Evolutionary conservation across 2,797 vertebrate genomes (phyloP), one percentile per base, ranked within the genome.

Genomic region (Megalops cyprinoides): DNA sequence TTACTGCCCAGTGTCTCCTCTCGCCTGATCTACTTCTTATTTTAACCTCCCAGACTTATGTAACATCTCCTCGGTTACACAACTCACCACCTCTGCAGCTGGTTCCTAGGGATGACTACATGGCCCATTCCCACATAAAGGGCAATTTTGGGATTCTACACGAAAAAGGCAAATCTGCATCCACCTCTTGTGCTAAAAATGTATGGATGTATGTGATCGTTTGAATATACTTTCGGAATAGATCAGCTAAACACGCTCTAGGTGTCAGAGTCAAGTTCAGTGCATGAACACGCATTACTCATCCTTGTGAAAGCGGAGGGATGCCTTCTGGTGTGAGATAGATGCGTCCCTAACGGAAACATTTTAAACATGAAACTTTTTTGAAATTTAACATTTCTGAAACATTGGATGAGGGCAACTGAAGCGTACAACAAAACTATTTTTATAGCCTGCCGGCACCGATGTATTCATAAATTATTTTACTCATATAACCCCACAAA

Each of bases 71-170:
- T 69, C 42, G 46, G 34, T 79, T 79, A 79, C 55, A 65, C 48
- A 79, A 79, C 65, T 51, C 65, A 39, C 77, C 77, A 51, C 65
- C 78, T 49, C 65, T 48, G 67, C 48, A 71, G 78, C n/a, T 18
- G 49, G 78, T 18, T 48, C 55, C 49, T 65, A 28, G 62, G 62
- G 65, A 44, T 55, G 78, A 71, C 67, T 79, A 15, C 3, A 10
- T 37, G 31, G 62, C 62, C 31, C 31, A 15, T 65, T 65, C 62
- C 62, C 62, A 65, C 62, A 65, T 65, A 65, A 37, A 65, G 62
- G 62, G 31, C 62, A 65, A 14, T 65, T 65, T 37, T 28, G 31
- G 62, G n/a, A n/a, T n/a, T n/a, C n/a, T n/a, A 14, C 15, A 31
- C 65, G 12, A 53, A 37, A 65, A 15, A 14, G 14, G 18, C 31